Conservation (phyloP, 2,113 vertebrate genomes). For the Sylvilagus bachmani region DNA sequence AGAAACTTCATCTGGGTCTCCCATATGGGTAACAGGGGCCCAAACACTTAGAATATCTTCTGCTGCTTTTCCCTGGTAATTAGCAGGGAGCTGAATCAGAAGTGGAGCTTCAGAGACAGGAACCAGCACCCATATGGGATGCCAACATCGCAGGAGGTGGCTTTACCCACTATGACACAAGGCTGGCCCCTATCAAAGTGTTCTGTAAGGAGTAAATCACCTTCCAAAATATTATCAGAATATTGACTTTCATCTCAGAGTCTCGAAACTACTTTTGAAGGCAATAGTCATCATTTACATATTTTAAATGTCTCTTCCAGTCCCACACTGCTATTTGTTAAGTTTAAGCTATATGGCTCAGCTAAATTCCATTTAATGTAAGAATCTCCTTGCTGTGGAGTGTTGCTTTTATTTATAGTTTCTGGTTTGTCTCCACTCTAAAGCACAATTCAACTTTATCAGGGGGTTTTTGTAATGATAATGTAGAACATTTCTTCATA, state of each 20-base stretch:
- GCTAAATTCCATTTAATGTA: neutral
- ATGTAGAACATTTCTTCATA: constrained; percentile 62
- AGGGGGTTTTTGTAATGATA: constrained; percentile 73
- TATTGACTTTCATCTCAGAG: neutral
- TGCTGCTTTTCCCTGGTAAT: no score
- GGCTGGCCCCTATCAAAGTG: neutral
- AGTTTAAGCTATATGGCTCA: neutral
- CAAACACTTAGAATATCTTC: no score
- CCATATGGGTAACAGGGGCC: no score
- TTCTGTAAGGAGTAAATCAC: neutral
- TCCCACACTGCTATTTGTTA: neutral
- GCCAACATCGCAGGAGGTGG: no score
- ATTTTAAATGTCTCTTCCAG: neutral
- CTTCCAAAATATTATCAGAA: constrained; percentile 24
- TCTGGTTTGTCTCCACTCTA: constrained; percentile 52
- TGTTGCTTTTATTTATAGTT: constrained; percentile 50
- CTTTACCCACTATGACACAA: no score
- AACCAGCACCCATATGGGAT: no score
- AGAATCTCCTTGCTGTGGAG: constrained; percentile 10
- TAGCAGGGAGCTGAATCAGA: no score
- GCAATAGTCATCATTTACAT: neutral
- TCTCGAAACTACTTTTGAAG: neutral
- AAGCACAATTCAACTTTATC: constrained; percentile 66
- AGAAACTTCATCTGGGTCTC: no score
- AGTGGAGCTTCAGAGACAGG: no score